Evolutionary conservation across 2,888 invertebrate genomes (phyloP).

Genomic region (Drosophila subquinaria): DNA sequence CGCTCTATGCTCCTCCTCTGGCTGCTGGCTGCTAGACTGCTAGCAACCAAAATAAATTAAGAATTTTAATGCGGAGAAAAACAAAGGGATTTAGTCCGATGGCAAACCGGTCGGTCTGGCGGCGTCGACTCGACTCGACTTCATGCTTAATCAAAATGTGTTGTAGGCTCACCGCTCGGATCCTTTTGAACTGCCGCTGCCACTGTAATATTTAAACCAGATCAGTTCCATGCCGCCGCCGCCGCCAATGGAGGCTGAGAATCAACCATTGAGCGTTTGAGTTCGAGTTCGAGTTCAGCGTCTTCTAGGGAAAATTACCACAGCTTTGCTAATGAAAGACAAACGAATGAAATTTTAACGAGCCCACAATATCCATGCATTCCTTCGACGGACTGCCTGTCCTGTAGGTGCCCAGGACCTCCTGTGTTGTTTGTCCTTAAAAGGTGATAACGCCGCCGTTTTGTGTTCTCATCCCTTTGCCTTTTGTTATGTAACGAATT

Average conservation of each 20-base stretch:
- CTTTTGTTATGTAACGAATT: conserved; percentile 50
- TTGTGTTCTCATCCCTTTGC: conserved; percentile 26
- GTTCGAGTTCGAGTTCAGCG: conserved; percentile 26
- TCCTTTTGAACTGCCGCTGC: conserved; percentile 78
- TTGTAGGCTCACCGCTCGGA: conserved; percentile 56
- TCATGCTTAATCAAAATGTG: conserved; percentile 82
- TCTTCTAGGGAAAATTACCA: conserved; percentile 71
- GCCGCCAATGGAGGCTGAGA: conserved; percentile 23
- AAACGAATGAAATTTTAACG: conserved; percentile 80
- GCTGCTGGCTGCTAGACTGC: conserved; percentile 6
- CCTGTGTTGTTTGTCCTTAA: conserved; percentile 76
- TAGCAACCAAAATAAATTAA: conserved; percentile 70
- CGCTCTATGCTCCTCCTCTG: conserved; percentile 20
- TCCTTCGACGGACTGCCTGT: background rate
- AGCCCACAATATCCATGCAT: conserved; percentile 55
- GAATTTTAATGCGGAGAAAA: conserved; percentile 75
- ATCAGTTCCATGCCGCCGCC: conserved; percentile 62
- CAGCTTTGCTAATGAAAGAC: conserved; percentile 73
- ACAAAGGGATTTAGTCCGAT: conserved; percentile 50
- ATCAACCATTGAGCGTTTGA: conserved; percentile 31
- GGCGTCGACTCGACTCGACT: conserved; percentile 64
- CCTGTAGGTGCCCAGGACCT: conserved; percentile 62
- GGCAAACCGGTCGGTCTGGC: conserved; percentile 14
- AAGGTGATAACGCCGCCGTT: conserved; percentile 76
- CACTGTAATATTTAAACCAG: conserved; percentile 80